Percentiles rank a stretch among this genome's conserved stretches.
These are phyloP conservation scores for Chesias legatella DNA, from an alignment of 2,888 invertebrate genomes.

Conservation along the genomic window DNA sequence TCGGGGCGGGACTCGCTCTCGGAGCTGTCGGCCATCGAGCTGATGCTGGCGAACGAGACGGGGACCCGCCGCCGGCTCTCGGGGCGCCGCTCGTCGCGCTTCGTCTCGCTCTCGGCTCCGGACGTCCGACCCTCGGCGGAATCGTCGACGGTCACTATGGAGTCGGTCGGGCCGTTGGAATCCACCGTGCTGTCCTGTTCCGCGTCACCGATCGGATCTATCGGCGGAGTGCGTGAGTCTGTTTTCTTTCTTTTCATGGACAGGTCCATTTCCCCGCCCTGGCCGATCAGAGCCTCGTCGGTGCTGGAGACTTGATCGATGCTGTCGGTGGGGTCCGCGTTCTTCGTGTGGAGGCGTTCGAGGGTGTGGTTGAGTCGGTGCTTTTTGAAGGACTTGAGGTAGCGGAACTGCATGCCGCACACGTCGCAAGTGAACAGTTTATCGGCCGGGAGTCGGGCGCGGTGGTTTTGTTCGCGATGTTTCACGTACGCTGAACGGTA, in stretches of 20 bases:
- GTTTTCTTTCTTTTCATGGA: conserved; percentile 75
- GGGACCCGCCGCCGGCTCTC: conserved; percentile 59
- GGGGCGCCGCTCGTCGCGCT: conserved; percentile 53
- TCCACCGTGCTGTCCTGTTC: conserved; percentile 88
- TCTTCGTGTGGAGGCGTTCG: conserved; percentile 88
- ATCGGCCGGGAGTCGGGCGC: conserved; percentile 92
- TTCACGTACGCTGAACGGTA: conserved; percentile 88
- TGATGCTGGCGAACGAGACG: conserved; percentile 76
- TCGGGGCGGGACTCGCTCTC: conserved; percentile 73
- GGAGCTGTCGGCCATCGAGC: conserved; percentile 76
- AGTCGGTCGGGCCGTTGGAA: conserved; percentile 80
- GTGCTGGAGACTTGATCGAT: conserved; percentile 87
- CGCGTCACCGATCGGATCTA: conserved; percentile 72
- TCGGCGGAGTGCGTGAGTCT: conserved; percentile 67
- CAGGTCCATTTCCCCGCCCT: conserved; percentile 80
- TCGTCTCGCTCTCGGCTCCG: conserved; percentile 62
- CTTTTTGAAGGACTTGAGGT: conserved; percentile 94
- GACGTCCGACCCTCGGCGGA: conserved; percentile 70
- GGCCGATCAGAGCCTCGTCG: conserved; percentile 81
- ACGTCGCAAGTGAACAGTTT: conserved; percentile 95
- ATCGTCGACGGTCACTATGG: conserved; percentile 69
- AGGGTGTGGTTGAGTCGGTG: conserved; percentile 92
- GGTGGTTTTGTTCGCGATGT: conserved; percentile 93
- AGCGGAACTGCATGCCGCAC: conserved; percentile 95
- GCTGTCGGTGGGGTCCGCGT: conserved; percentile 71